Evolutionary conservation across 2,113 vertebrate genomes (phyloP).

Genomic region (Hemibagrus wyckioides): DNA sequence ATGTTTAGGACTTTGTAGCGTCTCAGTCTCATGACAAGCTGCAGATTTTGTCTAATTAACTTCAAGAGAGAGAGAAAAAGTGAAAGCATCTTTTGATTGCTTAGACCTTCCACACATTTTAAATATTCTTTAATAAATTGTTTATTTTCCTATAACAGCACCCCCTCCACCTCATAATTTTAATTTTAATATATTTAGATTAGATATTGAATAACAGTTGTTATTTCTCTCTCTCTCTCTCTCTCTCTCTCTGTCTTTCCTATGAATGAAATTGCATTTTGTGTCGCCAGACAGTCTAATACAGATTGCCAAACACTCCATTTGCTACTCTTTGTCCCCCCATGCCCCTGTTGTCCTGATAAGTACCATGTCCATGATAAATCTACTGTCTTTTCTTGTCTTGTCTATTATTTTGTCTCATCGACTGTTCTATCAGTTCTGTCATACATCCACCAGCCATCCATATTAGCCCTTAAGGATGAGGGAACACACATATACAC

Average conservation of each 20-base stretch:
- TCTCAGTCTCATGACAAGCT: not conserved
- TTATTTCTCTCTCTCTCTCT: not conserved
- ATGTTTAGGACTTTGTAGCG: not conserved
- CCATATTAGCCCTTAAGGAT: too few species aligned
- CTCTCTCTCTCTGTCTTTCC: not conserved
- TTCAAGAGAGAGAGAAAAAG: not conserved
- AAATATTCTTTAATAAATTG: too few species aligned
- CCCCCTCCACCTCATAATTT: too few species aligned
- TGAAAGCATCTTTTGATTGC: not conserved
- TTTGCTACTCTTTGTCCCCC: too few species aligned
- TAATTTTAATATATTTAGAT: not conserved
- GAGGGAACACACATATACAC: too few species aligned
- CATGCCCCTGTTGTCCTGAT: not conserved
- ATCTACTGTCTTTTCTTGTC: too few species aligned
- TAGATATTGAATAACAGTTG: not conserved
- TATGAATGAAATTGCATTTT: slow-evolving; percentile 26
- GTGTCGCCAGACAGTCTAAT: slow-evolving; percentile 30
- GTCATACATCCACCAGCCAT: too few species aligned
- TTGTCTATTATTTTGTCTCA: too few species aligned
- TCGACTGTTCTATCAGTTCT: too few species aligned
- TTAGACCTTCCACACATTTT: too few species aligned
- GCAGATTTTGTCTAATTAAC: not conserved
- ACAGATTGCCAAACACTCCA: not conserved
- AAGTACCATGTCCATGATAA: not conserved
- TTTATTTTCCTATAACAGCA: not conserved